Evolutionary conservation across 2,113 vertebrate genomes (phyloP), one percentile per base, ranked within the genome.

Genomic region (Oryzias melastigma): DNA sequence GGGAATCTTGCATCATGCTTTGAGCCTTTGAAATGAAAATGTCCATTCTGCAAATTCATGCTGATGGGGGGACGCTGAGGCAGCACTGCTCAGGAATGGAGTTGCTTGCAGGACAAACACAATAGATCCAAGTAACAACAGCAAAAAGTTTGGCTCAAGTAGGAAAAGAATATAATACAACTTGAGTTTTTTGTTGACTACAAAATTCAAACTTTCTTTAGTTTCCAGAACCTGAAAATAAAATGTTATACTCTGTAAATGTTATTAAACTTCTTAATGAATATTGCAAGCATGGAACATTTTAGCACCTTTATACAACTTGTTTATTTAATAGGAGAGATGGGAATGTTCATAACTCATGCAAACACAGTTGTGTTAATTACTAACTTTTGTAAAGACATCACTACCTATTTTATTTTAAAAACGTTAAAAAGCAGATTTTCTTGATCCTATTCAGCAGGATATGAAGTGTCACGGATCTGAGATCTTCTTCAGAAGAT

Each of bases 1-100:
- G 66, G 64, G 46, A 19, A 46, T 71, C 82, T 87, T 84, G 84
- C 84, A 83, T 86, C 87, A 87, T 83, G 72, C 75, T 65, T 53
- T 71, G 48, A 1, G 19, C 43, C 59, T 55, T 77, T 80, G 79
- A 78, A 68, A 78, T 40, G 77, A 69, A 77, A 73, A 27, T 58
- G 82, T 75, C 64, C 15, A 60, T 40, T 27, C n/a, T 71, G 80
- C 76, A 67, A 53, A 78, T 75, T 76, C 69, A 78, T 52, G 53
- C 44, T 58, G 64, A 71, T 50, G 55, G 62, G 52, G 16, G 7
- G 40, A 45, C 1, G 35, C 77, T 89, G 88, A 91, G 80, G 89
- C 84, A 91, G 89, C 78, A 86, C 72, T 51, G 48, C 53, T 44
- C 64, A 57, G 74, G 60, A 68, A 65, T 82, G 85, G 67, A 65